Evolutionary conservation across 2,797 vertebrate genomes (phyloP).

Genomic region (Pseudochaenichthys georgianus): DNA sequence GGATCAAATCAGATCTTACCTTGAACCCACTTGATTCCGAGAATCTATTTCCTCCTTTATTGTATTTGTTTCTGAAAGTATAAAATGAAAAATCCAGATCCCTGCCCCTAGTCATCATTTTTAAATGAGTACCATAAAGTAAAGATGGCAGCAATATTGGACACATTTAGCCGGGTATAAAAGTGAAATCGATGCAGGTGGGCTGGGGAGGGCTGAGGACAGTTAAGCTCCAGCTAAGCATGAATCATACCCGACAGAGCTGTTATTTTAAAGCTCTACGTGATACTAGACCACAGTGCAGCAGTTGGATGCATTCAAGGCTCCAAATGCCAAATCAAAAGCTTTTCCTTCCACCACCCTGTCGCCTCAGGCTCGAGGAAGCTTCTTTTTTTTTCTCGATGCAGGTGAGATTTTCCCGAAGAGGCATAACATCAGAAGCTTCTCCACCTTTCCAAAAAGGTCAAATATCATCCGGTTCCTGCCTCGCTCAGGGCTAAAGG

Average conservation of each 20-base stretch:
- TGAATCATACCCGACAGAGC: constrained; percentile 49
- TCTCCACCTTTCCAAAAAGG: constrained; percentile 55
- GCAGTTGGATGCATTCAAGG: constrained; percentile 31
- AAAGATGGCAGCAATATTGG: constrained; percentile 15
- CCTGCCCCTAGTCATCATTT: constrained; percentile 10
- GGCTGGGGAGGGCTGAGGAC: constrained; percentile 9
- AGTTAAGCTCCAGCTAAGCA: constrained; percentile 19
- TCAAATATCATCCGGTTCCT: constrained; percentile 61
- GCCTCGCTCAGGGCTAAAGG: constrained; percentile 38
- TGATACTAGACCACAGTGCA: constrained; percentile 22
- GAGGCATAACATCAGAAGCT: constrained; percentile 37
- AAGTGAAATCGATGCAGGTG: constrained; percentile 45
- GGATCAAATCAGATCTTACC: background rate
- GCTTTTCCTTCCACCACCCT: constrained; percentile 25
- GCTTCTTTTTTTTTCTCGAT: constrained; percentile 21
- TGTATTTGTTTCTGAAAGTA: constrained; percentile 4
- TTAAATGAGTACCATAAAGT: constrained; percentile 22
- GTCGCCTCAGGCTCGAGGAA: constrained; percentile 38
- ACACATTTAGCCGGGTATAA: constrained; percentile 22
- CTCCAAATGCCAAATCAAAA: constrained; percentile 32
- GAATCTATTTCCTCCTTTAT: background rate
- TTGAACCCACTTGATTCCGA: background rate
- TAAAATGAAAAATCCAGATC: background rate
- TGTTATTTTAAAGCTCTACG: constrained; percentile 48
- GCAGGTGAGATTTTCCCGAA: constrained; percentile 36